Percentiles rank a stretch among this genome's conserved stretches.
Evolutionary conservation across 2,797 vertebrate genomes (phyloP).

Genomic region (Sebastiscus albofasciatus): DNA sequence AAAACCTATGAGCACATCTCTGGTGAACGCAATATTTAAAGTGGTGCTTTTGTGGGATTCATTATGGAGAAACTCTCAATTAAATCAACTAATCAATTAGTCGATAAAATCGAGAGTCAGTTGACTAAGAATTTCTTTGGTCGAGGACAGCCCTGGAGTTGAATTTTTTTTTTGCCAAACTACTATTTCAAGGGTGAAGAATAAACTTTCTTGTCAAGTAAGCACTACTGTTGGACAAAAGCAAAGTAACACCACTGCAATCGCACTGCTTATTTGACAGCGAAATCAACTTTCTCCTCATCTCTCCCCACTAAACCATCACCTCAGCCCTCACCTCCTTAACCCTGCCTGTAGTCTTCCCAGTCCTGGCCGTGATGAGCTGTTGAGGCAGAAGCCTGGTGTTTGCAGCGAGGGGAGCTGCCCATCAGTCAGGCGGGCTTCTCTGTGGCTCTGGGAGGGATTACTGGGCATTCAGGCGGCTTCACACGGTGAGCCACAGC

Average conservation of each 20-base stretch:
- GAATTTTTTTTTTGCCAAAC: not conserved
- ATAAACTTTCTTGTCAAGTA: not conserved
- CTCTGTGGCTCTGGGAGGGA: conserved; percentile 61
- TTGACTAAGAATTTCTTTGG: no score
- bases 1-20: no score
- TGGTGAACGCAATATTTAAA: no score
- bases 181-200: not conserved
- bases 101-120: no score
- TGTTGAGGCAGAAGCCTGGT: conserved; percentile 37
- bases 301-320: conserved; percentile 20
- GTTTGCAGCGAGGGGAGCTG: conserved; percentile 57
- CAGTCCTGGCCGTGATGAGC: conserved; percentile 38
- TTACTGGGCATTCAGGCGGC: conserved; percentile 71
- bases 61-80: no score
- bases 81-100: no score
- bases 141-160: not conserved
- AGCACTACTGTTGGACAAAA: not conserved
- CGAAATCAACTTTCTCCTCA: conserved; percentile 39
- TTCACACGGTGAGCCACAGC: conserved; percentile 66
- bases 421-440: conserved; percentile 59
- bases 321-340: conserved; percentile 41
- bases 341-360: conserved; percentile 31
- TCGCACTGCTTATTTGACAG: conserved; percentile 5
- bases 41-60: no score
- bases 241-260: not conserved